Base-by-base conservation (phyloP, 1,140 invertebrate species). In the Triops longicaudatus region DNA sequence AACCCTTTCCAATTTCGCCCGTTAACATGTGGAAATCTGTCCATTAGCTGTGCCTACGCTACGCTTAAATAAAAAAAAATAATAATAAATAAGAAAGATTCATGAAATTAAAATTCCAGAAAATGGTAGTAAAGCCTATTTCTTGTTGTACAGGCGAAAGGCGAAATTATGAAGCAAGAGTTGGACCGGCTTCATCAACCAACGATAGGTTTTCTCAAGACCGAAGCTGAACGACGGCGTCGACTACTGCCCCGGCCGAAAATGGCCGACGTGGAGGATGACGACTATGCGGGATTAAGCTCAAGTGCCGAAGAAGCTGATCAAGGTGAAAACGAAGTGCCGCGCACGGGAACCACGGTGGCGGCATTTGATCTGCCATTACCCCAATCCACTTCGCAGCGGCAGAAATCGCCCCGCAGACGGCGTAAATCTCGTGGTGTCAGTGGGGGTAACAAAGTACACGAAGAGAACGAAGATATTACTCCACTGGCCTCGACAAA, bases 211-310 rank as follows among this genome's bases (percentile, higher is more conserved):
- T 63, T 63, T 63, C 50, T 63, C 50, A 63, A 63, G 17, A 63
- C 50, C n/a, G 50, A 63, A 2, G 50, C 50, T 17, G 50, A 63
- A 17, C 50, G 50, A 63, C 9, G 50, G 50, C 50, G 50, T 5
- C 50, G 50, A 10, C 50, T 63, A 22, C 50, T 63, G 14, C 50
- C 50, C 10, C 14, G 50, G 50, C 50, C 50, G 17, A 63, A 63
- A 63, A 63, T 63, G 50, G 50, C 50, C 22, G 50, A 63, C n/a
- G 50, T 63, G 50, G 50, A 63, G 7, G 50, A 63, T 14, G 50
- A 63, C 50, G 50, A 63, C 22, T 63, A 63, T 63, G 50, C 50
- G 22, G 50, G 50, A 63, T 63, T 63, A 63, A 63, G 50, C 50
- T 63, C 50, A 22, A 63, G 50, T 63, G 50, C 50, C 22, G 50